Percentiles rank a stretch among this genome's conserved stretches.
Evolutionary conservation across 2,113 vertebrate genomes (phyloP).

Genomic region (Dryoscopus gambensis): DNA sequence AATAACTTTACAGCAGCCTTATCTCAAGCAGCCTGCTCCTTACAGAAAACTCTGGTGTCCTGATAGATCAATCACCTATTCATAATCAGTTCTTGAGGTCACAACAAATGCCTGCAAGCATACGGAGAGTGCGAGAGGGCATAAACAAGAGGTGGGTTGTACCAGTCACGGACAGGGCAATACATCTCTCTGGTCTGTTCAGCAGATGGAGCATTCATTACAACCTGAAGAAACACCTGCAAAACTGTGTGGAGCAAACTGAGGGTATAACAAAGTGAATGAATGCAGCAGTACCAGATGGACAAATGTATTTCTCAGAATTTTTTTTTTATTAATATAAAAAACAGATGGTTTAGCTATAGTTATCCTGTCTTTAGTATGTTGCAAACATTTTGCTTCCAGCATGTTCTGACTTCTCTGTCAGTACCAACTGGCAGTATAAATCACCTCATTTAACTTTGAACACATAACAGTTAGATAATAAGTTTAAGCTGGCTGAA

Average conservation of each 20-base stretch:
- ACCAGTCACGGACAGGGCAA: not conserved
- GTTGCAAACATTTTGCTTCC: not conserved
- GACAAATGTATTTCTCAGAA: not conserved
- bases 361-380: not conserved
- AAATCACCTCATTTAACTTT: not conserved
- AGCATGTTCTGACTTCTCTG: not conserved
- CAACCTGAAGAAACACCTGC: not conserved
- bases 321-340: not conserved
- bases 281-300: not conserved
- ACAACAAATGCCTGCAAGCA: not conserved
- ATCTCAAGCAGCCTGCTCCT: not conserved
- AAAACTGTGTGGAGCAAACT: not conserved
- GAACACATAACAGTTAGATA: not conserved
- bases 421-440: not conserved
- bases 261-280: not conserved
- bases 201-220: not conserved
- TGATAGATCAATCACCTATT: not conserved
- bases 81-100: not conserved
- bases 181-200: not conserved
- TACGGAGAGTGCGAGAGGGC: fast-evolving
- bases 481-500: not conserved
- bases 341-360: not conserved
- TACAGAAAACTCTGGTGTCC: not conserved
- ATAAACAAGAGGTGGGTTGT: not conserved
- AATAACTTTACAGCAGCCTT: not conserved